These are phyloP conservation scores for Megalopta genalis DNA, from an alignment of 1,140 invertebrate genomes.

Conservation along the genomic window DNA sequence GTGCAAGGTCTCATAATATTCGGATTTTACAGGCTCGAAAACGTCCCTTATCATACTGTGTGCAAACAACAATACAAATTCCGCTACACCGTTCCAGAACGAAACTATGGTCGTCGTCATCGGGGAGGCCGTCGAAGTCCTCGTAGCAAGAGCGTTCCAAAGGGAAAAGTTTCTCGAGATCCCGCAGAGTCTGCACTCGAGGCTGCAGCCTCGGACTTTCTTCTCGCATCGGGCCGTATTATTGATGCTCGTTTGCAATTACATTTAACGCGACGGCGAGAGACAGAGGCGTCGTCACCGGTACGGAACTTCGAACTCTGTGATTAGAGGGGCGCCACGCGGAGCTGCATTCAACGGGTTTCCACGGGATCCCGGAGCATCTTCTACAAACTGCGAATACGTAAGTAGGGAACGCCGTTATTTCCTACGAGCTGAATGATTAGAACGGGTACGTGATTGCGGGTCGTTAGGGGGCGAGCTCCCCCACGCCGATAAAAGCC, in stretches of 20 bases:
- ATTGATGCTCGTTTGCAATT: constrained; percentile 32
- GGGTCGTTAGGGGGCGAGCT: constrained; percentile 10
- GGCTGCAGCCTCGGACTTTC: constrained; percentile 10
- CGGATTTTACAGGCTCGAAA: too few relatives aligned
- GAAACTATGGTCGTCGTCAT: too few relatives aligned
- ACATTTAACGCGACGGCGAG: background rate
- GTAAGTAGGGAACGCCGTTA: constrained; percentile 24
- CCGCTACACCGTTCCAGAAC: too few relatives aligned
- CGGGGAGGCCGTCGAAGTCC: too few relatives aligned
- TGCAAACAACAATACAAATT: too few relatives aligned
- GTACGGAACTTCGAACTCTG: background rate
- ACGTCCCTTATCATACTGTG: too few relatives aligned
- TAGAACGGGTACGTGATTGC: constrained; percentile 35
- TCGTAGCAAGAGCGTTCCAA: background rate
- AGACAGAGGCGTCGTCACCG: background rate
- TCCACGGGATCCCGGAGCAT: background rate
- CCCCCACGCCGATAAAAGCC: background rate
- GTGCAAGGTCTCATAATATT: too few relatives aligned
- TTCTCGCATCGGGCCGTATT: background rate
- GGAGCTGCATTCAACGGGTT: background rate
- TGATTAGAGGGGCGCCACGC: constrained; percentile 20
- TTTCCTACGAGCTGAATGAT: constrained; percentile 28
- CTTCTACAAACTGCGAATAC: constrained; percentile 38
- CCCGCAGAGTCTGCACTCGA: background rate
- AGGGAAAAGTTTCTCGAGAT: background rate